Evolutionary conservation across 2,888 invertebrate genomes (phyloP).

Genomic region (Malthinus flaveolus): DNA sequence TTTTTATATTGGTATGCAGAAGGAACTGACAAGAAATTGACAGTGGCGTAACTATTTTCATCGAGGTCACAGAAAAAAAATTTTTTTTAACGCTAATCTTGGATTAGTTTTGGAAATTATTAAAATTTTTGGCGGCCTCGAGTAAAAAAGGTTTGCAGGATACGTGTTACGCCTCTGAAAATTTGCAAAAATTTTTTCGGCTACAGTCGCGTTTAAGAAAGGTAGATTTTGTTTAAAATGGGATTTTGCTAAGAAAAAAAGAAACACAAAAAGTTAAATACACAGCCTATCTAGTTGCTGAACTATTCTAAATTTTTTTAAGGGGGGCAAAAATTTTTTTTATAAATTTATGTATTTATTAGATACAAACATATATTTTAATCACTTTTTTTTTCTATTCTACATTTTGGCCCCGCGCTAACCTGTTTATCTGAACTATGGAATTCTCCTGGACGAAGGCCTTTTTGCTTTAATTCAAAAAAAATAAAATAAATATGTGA

Average conservation of each 20-base stretch:
- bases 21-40: constrained; percentile 5
- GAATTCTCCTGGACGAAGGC: constrained; percentile 80
- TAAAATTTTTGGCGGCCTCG: no score
- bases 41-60: neutral
- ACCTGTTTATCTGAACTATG: constrained; percentile 65
- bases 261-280: constrained; percentile 14
- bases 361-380: constrained; percentile 52
- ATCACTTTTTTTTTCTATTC: constrained; percentile 34
- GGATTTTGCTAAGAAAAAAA: constrained; percentile 2
- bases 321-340: constrained; percentile 9
- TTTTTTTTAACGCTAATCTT: constrained; percentile 1
- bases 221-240: neutral
- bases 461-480: constrained; percentile 68
- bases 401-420: constrained; percentile 54
- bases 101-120: no score
- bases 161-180: no score
- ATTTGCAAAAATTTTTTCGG: constrained; percentile 47
- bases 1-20: constrained; percentile 4
- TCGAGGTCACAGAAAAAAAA: neutral
- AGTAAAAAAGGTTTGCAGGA: no score
- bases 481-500: constrained; percentile 59
- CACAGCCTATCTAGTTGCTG: constrained; percentile 15
- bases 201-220: constrained; percentile 29
- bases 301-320: constrained; percentile 22
- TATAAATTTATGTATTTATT: constrained; percentile 38